Base-by-base conservation (phyloP, 1,140 invertebrate species). In the Thaumatotibia leucotreta region DNA sequence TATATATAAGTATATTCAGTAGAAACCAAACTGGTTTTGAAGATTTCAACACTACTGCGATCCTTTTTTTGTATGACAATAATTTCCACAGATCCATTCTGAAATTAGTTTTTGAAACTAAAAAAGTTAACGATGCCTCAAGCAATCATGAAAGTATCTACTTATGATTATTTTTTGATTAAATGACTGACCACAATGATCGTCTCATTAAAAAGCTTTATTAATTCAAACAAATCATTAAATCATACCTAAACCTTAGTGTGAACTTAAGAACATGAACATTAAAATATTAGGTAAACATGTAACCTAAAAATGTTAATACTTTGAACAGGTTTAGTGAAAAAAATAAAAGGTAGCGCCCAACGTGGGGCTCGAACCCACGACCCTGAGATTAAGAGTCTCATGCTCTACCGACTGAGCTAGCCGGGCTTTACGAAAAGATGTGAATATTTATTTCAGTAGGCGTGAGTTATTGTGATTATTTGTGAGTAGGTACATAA, bases 331-430 rank as follows among this genome's bases (percentile, higher is more conserved):
- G n/a, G 10, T 33, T 33, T 17, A 6, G 0, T 17, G 0, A 45
- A 20, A 31, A n/a, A 63, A 32, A 67, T 74, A 76, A n/a, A 73
- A 67, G 50, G n/a, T 22, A 62, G 33, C 81, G 79, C 81, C 79
- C 81, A 86, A 86, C 81, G 80, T 84, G 82, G 80, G 82, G 95
- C 95, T 96, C 95, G 95, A 96, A 96, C 95, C 95, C 94, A 96
- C 95, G 95, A 95, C 95, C 95, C 95, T 95, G 95, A 96, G 95
- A 96, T 96, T 96, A 96, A 96, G 94, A 96, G 95, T 95, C 95
- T 95, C 95, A 95, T 96, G 95, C 95, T 96, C 95, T 96, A 96
- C 95, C 95, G 95, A 96, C 94, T 95, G 94, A 84, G 79, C 80
- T 83, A 85, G 81, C 83, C 83, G 79, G 83, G 83, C 83, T 74